Evolutionary conservation across 2,797 vertebrate species (phyloP), one percentile per base, ranked within the genome.

Genomic region (Anguilla anguilla): DNA sequence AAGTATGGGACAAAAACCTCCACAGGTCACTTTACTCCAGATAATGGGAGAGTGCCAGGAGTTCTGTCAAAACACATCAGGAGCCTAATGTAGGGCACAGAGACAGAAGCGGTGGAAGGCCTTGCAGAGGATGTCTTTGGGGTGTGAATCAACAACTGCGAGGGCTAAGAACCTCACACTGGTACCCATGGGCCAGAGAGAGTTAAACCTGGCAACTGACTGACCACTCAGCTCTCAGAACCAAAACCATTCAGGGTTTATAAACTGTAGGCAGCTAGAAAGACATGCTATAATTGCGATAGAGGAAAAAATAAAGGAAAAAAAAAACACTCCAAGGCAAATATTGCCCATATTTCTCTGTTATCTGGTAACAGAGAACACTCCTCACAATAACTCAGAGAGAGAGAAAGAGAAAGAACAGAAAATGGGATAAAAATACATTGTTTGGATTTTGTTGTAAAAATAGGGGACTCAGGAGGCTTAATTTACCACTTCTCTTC

Each of bases 341-440:
- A 97, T 97, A 97, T 97, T 97, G 97, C 96, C 97, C 96, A 97
- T 95, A 95, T 94, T 92, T 74, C 22, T 35, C 77, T 86, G 64
- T 49, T 94, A 94, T 94, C 96, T 94, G 95, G 95, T 94, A 93
- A 94, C 93, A 96, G 94, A 96, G 92, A 91, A 84, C 19, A 46
- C 28, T 84, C 10, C 25, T 84, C 83, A 84, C 19, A 83, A 10
- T 51, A 72, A 79, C 31, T 15, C 39, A 46, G 15, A 79, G 39
- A 46, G 46, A 43, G 39, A 82, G 39, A 46, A 79, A 43, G 39
- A 82, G 55, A 61, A 39, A 83, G 15, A 4, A 59, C 53, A 61
- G 83, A 39, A 49, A 31, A 74, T 43, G 84, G 43, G 82, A 74
- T 87, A 51, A 67, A 61, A 83, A 83, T 39, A 57, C 57, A 77